Evolutionary conservation across 2,797 vertebrate genomes (phyloP), one percentile per base, ranked within the genome.

Genomic region (Rhabdophis nuchalis): DNA sequence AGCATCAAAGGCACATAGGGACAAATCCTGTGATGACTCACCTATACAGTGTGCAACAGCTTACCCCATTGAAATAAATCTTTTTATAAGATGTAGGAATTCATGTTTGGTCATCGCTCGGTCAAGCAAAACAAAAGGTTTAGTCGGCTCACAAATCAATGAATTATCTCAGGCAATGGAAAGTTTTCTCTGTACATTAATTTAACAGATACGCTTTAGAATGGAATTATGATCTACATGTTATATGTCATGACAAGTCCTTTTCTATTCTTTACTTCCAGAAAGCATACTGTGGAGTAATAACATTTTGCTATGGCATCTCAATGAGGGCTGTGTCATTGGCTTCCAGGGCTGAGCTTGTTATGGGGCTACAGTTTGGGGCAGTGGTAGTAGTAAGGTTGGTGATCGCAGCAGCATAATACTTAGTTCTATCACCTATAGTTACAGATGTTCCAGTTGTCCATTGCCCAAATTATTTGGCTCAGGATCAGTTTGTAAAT

Each of bases 1-100:
- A 92, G 46, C 92, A 92, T 91, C 90, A 13, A 64, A 94, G 87
- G 77, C 14, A 72, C 53, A 86, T 92, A 92, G 32, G 86, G 14
- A 13, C 86, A 56, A 91, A 36, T 91, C 92, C 2, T 32, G 52
- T 52, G 85, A 68, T 86, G 50, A 2, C 58, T 64, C 88, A 32
- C 61, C 9, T n/a, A 6, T 54, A 53, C 7, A 20, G 90, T 36
- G 23, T 58, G 20, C n/a, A 41, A n/a, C 58, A 58, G 41, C 4
- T 29, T 56, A 23, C 1, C 13, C 3, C 4, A n/a, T 18, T 88
- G 41, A 87, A 88, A 60, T 46, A 60, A 60, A 52, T 52, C 1
- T 61, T 61, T 41, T 61, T 68, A 32, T 58, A 14, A 29, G 14
- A 46, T 18, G 18, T 25, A 27, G 36, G 25, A 11, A 50, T 61